A percentile compares a stretch with the other conserved stretches of the same genome.
Conservation (phyloP, 2,113 vertebrate genomes). For the Oreochromis tanganicae region DNA sequence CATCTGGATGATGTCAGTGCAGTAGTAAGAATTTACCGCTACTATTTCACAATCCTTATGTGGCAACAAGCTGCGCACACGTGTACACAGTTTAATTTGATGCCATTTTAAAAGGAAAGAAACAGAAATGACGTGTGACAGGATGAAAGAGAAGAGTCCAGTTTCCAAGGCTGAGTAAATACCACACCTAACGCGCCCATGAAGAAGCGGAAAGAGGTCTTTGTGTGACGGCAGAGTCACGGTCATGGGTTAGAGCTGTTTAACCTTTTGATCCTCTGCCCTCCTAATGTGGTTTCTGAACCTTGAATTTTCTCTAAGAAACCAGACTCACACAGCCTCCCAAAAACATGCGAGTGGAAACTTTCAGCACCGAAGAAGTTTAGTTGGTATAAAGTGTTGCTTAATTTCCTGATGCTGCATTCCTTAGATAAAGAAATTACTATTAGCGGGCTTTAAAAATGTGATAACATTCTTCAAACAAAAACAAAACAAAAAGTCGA, state of each 20-base stretch:
- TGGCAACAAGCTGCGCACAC: background rate
- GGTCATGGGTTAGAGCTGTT: constrained; percentile 44
- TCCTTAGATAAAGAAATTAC: background rate
- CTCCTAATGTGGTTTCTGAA: constrained; percentile 14
- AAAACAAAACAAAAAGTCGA: background rate
- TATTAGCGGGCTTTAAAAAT: background rate
- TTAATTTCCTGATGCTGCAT: background rate
- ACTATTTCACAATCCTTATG: background rate
- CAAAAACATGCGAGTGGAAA: background rate
- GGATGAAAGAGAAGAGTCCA: background rate
- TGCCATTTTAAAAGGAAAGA: background rate
- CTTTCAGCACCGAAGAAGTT: background rate
- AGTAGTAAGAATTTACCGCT: background rate
- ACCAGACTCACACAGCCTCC: background rate
- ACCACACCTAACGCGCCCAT: constrained; percentile 41
- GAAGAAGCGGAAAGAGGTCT: constrained; percentile 32
- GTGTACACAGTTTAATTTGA: background rate
- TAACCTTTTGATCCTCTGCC: constrained; percentile 56
- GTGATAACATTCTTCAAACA: background rate
- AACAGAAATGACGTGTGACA: background rate
- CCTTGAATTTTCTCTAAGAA: background rate
- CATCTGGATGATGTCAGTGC: background rate
- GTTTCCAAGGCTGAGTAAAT: constrained; percentile 26
- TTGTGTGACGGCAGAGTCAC: constrained; percentile 40
- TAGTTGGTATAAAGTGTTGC: background rate